Percentiles rank a stretch among this genome's conserved stretches.
phyloP scores from a whole-genome alignment of 30 jellyfish, hydroid and myxozoan genomes.

The Turritopsis rubra region DNA sequence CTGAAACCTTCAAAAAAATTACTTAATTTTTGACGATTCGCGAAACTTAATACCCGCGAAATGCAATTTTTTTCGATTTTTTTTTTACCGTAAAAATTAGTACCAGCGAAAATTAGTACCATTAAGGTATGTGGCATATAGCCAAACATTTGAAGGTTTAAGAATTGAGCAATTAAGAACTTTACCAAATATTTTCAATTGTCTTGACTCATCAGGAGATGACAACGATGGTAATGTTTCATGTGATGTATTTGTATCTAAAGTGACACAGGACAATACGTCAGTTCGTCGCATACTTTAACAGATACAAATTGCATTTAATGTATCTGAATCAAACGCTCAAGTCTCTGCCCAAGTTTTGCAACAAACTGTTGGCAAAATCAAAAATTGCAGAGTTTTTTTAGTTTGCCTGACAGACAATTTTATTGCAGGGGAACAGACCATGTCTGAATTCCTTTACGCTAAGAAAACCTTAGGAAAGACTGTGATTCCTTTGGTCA shows the following conservation, averaged over 20 bases:
- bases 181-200: background rate
- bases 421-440: background rate
- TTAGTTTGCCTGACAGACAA: background rate
- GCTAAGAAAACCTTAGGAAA: slow-evolving; percentile 9
- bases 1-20: too few species aligned
- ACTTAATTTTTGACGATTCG: background rate
- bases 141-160: background rate
- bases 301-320: background rate
- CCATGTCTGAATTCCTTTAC: background rate
- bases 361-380: background rate
- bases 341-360: background rate
- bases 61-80: too few species aligned
- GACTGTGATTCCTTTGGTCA: slow-evolving; percentile 13
- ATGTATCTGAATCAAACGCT: background rate
- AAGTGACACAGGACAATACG: background rate
- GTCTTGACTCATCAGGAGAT: background rate
- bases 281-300: background rate
- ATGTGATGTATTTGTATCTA: background rate
- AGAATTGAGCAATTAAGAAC: background rate
- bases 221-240: background rate
- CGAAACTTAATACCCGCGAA: too few species aligned
- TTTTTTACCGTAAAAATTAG: too few species aligned
- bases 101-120: too few species aligned
- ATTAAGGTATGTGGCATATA: background rate
- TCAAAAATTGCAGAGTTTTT: slow-evolving; percentile 4